Evolutionary conservation across 1,140 invertebrate species (phyloP).

Genomic region (Prorops nasuta): DNA sequence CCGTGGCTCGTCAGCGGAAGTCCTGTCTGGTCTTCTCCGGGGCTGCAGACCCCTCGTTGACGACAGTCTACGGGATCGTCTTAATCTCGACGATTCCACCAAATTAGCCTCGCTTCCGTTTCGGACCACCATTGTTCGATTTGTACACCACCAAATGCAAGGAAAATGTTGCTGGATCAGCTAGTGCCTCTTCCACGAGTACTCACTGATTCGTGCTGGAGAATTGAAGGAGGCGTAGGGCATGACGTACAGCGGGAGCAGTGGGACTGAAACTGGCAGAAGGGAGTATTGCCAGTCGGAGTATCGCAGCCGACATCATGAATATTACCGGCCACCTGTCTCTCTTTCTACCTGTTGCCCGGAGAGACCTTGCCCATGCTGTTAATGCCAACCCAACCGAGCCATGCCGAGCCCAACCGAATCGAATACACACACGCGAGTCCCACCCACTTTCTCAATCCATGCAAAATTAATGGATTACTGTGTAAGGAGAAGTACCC

Average conservation of each 20-base stretch:
- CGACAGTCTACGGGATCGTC: conserved; percentile 54
- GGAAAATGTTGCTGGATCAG: conserved; percentile 11
- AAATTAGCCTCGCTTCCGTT: conserved; percentile 14
- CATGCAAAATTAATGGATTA: no score
- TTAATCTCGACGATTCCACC: conserved; percentile 34
- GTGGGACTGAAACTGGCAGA: no score
- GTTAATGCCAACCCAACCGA: no score
- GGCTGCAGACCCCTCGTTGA: conserved; percentile 59
- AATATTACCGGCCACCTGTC: conserved; percentile 44
- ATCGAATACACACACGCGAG: no score
- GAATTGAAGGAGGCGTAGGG: conserved; percentile 22
- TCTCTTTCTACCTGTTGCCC: conserved; percentile 42
- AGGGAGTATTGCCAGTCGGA: conserved; percentile 33
- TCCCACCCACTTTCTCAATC: no score
- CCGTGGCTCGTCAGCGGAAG: conserved; percentile 9
- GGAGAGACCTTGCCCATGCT: conserved; percentile 2
- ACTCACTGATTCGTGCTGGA: conserved; percentile 15
- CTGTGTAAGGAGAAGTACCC: no score
- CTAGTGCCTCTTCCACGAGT: conserved; percentile 17
- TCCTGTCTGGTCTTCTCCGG: conserved; percentile 7
- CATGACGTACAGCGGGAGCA: conserved; percentile 41
- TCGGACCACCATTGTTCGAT: background rate
- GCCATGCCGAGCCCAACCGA: no score
- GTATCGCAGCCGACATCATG: conserved; percentile 36
- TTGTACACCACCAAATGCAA: conserved; percentile 3